Conservation (phyloP, 2,797 vertebrate species). For the Myripristis jacobus region DNA sequence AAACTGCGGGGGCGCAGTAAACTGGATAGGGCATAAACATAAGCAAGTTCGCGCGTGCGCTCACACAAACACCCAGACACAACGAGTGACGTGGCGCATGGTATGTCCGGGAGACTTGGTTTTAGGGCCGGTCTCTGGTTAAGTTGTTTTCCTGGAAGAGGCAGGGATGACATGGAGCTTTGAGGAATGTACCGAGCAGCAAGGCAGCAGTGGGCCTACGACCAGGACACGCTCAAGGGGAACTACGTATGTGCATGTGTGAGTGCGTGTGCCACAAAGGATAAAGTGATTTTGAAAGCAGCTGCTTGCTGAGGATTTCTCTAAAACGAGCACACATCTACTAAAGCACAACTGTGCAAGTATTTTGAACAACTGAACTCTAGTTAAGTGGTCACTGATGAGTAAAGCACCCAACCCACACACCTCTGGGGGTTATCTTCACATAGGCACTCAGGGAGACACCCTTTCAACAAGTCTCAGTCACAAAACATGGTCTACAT, state of each 20-base stretch:
- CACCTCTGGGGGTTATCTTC: background rate
- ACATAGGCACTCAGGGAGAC: background rate
- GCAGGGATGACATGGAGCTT: slow-evolving; percentile 83
- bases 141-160: slow-evolving; percentile 84
- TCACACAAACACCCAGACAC: slow-evolving; percentile 34
- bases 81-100: slow-evolving; percentile 62
- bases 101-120: slow-evolving; percentile 68
- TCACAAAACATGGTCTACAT: background rate
- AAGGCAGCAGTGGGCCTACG: slow-evolving; percentile 49
- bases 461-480: background rate
- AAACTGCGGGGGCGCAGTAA: background rate
- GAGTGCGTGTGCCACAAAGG: slow-evolving; percentile 18
- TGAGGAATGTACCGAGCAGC: slow-evolving; percentile 79
- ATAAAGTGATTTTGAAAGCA: slow-evolving; percentile 25
- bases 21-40: slow-evolving; percentile 11
- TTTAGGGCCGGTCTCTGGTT: slow-evolving; percentile 74
- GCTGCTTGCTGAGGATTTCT: slow-evolving; percentile 9
- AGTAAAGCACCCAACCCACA: slow-evolving; percentile 5
- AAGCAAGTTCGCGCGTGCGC: background rate
- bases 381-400: background rate
- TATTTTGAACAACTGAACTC: background rate
- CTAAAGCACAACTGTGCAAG: slow-evolving; percentile 1
- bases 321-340: slow-evolving; percentile 4
- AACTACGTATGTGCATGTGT: slow-evolving; percentile 31
- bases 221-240: slow-evolving; percentile 66